phyloP scores from a whole-genome alignment of 2,888 invertebrate species.

The Eustalomyia histrio region DNA sequence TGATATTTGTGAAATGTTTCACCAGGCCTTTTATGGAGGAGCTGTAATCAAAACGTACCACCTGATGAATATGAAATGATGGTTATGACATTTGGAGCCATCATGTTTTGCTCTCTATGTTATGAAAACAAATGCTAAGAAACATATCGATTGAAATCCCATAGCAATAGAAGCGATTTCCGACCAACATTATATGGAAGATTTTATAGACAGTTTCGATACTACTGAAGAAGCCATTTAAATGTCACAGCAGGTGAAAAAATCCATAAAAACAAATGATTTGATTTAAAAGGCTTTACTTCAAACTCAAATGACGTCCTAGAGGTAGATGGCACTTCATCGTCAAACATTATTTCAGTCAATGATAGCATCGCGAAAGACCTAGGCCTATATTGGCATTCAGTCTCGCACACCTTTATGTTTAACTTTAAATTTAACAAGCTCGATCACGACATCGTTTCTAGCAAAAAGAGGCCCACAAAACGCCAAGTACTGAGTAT shows the following conservation, averaged over 20 bases:
- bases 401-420: conserved; percentile 25
- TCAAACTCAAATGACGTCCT: conserved; percentile 39
- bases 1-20: too few relatives aligned
- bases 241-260: conserved; percentile 30
- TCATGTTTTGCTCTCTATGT: conserved; percentile 44
- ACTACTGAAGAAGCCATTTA: conserved; percentile 39
- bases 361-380: conserved; percentile 6
- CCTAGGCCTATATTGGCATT: conserved; percentile 35
- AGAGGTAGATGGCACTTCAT: conserved; percentile 14
- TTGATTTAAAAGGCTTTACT: conserved; percentile 42
- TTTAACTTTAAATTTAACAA: conserved; percentile 26
- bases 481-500: too few relatives aligned
- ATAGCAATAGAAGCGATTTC: conserved; percentile 44
- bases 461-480: too few relatives aligned
- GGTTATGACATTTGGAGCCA: conserved; percentile 56
- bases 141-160: background rate
- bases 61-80: conserved; percentile 51
- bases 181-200: conserved; percentile 56
- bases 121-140: too few relatives aligned
- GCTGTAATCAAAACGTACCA: background rate
- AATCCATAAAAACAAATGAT: conserved; percentile 46
- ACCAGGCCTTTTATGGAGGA: conserved; percentile 56
- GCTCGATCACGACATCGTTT: conserved; percentile 5
- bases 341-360: background rate
- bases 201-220: conserved; percentile 54